These are phyloP conservation scores for Brachionus calyciflorus DNA, from an alignment of 1,140 invertebrate genomes.

Conservation along the genomic window DNA sequence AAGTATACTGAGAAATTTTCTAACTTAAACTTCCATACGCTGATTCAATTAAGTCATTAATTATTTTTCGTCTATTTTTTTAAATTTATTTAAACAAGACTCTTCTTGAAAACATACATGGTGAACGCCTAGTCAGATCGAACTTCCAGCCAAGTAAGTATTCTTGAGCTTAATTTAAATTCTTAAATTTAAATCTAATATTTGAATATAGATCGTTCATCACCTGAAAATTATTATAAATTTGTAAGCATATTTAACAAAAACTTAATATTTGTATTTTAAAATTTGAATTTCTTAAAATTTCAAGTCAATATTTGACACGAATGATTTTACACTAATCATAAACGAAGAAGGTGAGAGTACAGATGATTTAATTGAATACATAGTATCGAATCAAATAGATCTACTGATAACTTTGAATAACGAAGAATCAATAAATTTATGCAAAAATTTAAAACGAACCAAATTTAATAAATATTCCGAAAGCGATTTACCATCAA, in stretches of 20 bases:
- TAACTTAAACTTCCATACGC: too few relatives aligned
- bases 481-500: not conserved
- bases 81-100: conserved; percentile 29
- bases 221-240: not conserved
- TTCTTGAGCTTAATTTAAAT: not conserved
- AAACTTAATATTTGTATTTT: not conserved
- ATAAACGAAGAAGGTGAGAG: not conserved
- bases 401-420: conserved; percentile 8
- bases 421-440: not conserved
- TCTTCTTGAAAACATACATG: not conserved
- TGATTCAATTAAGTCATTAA: too few relatives aligned
- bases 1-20: too few relatives aligned
- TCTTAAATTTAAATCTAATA: not conserved
- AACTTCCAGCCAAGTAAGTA: not conserved
- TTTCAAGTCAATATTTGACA: conserved; percentile 18
- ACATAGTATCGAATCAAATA: not conserved
- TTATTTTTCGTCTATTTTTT: not conserved
- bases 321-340: conserved; percentile 11
- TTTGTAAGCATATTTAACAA: not conserved
- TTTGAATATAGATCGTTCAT: not conserved
- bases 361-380: conserved; percentile 25
- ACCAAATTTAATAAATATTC: not conserved
- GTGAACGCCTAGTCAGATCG: not conserved
- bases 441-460: not conserved
- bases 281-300: not conserved